Percentiles rank a stretch among this genome's conserved stretches.
phyloP scores from a whole-genome alignment of 2,113 vertebrate species.

The Labeo catla region DNA sequence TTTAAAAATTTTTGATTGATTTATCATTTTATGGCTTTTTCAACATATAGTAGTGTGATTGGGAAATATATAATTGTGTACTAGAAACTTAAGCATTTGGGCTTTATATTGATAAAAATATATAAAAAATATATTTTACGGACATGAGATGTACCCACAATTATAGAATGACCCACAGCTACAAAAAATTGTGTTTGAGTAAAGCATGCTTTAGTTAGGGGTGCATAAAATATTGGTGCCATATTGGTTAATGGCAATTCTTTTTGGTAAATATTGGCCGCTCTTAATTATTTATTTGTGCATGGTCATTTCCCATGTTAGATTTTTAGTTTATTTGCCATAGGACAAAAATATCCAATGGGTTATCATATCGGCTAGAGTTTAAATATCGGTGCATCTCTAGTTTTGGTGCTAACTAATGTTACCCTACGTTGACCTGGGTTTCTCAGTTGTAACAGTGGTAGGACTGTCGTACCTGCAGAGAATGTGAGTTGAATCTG shows the following conservation, averaged over 20 bases:
- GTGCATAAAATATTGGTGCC: too few relatives aligned
- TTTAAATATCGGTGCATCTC: neutral
- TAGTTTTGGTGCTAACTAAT: neutral
- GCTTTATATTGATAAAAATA: too few relatives aligned
- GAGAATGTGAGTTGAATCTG: slow-evolving; percentile 98
- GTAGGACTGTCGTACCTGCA: slow-evolving; percentile 78
- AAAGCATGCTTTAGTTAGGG: too few relatives aligned
- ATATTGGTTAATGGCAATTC: neutral
- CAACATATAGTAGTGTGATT: too few relatives aligned
- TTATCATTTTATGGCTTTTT: too few relatives aligned
- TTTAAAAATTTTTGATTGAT: too few relatives aligned
- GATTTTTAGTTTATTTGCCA: neutral
- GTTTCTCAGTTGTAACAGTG: neutral
- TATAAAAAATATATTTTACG: too few relatives aligned
- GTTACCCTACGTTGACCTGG: neutral
- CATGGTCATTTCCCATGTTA: neutral
- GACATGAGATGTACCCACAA: too few relatives aligned
- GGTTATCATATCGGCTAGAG: neutral
- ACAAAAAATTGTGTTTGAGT: too few relatives aligned
- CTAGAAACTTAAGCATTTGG: too few relatives aligned
- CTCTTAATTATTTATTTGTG: neutral
- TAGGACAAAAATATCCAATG: neutral
- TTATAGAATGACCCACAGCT: too few relatives aligned
- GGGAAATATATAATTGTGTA: too few relatives aligned
- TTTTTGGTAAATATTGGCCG: neutral